Evolutionary conservation across 2,888 invertebrate species (phyloP).

Genomic region (Stramonita haemastoma): DNA sequence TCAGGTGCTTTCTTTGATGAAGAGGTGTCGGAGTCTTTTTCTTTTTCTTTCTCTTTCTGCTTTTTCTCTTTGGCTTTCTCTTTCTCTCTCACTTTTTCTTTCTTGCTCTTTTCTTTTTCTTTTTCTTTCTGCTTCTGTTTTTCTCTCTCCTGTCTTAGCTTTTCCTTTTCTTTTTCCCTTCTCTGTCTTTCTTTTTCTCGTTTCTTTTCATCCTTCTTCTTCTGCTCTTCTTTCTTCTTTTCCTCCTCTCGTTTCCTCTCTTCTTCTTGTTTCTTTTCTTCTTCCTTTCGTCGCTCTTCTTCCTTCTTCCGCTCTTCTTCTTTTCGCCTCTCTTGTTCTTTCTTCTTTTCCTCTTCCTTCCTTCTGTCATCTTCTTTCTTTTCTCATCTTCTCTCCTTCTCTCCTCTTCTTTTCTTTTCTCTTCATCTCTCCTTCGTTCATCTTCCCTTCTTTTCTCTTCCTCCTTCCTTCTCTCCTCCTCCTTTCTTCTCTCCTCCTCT

Average conservation of each 20-base stretch:
- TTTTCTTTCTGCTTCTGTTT: constrained; percentile 50
- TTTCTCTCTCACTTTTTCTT: constrained; percentile 54
- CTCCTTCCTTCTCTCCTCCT: constrained; percentile 48
- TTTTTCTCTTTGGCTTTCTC: constrained; percentile 47
- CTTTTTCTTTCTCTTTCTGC: constrained; percentile 51
- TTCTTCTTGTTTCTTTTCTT: constrained; percentile 55
- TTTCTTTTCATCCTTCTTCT: constrained; percentile 39
- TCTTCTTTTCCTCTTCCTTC: constrained; percentile 53
- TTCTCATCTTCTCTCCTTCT: constrained; percentile 49
- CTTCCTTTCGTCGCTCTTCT: constrained; percentile 55
- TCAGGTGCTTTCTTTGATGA: constrained; percentile 20
- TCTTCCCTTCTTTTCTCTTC: constrained; percentile 53
- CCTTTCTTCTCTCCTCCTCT: constrained; percentile 49
- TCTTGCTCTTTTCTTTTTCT: constrained; percentile 51
- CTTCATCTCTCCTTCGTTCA: constrained; percentile 56
- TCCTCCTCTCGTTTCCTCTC: constrained; percentile 53
- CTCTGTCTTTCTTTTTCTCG: constrained; percentile 39
- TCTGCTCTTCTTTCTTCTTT: constrained; percentile 44
- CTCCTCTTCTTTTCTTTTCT: constrained; percentile 45
- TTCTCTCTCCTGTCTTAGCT: constrained; percentile 51
- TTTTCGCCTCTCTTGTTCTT: constrained; percentile 44
- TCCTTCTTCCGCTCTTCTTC: constrained; percentile 51
- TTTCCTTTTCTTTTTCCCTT: constrained; percentile 52
- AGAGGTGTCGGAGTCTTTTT: constrained; percentile 46
- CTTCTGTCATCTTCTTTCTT: constrained; percentile 49